Base-by-base conservation (phyloP, 2,888 invertebrate genomes). In the Drosophila antonietae region DNA sequence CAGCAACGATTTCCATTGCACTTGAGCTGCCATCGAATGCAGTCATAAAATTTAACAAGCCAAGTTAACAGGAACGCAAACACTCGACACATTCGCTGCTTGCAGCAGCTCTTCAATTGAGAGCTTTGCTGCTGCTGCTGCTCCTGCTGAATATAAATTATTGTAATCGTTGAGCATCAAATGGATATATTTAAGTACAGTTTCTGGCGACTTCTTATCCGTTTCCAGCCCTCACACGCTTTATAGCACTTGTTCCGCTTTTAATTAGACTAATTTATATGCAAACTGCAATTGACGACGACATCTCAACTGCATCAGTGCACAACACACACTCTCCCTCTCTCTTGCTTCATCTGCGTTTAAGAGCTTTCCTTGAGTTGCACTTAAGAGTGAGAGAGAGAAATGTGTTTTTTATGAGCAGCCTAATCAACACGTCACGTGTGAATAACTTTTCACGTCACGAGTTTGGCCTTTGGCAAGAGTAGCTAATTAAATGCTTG, bases 231-330 rank as follows among this genome's bases (percentile, higher is more conserved):
- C 12, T 12, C n/a, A 6, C 31, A 33, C n/a, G 12, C 4, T 49
- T 76, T 47, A 68, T 68, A 55, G 60, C 73, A 68, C 81, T 87
- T 84, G 78, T 68, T 66, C 51, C 56, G 57, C 75, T 63, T 70
- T 87, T 84, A 84, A 83, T 86, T 75, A 77, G 70, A 64, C 68
- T 77, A 80, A 86, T 81, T 86, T 83, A 72, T 73, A 83, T 80
- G 72, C 68, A 75, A 81, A 69, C 69, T 87, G 84, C 81, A 84
- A 70, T 70, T 75, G 74, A 69, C 75, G 51, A 43, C 72, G 65
- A 37, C 61, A 73, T 62, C 31, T 57, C 68, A 75, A 75, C 64
- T 75, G 75, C 65, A 55, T 2, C 15, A 44, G n/a, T 23, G 52
- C 23, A 15, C n/a, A n/a, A 15, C n/a, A 15, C 53, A n/a, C 37